These are phyloP conservation scores for Drosophila funebris DNA, from an alignment of 1,140 invertebrate genomes.

Conservation along the genomic window DNA sequence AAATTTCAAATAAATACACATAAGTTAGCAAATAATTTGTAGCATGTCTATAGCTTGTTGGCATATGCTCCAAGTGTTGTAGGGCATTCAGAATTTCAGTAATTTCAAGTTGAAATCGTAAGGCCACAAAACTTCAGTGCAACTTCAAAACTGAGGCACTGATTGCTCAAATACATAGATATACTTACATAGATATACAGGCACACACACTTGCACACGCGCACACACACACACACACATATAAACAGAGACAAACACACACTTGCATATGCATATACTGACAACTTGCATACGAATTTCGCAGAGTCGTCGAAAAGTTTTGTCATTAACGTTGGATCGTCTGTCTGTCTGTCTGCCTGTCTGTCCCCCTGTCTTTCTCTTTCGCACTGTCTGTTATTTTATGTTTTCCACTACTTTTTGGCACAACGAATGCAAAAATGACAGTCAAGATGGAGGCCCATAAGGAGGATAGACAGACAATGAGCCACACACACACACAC, in stretches of 20 bases:
- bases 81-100: constrained; percentile 30
- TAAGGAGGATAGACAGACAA: constrained; percentile 11
- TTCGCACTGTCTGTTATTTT: constrained; percentile 51
- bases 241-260: constrained; percentile 21
- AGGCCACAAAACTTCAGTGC: constrained; percentile 63
- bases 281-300: constrained; percentile 69
- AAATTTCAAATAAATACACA: background rate
- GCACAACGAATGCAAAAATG: constrained; percentile 68
- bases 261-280: constrained; percentile 26
- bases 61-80: background rate
- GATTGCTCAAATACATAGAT: constrained; percentile 65
- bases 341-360: constrained; percentile 14
- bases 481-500: constrained; percentile 40
- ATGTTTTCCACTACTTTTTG: constrained; percentile 65
- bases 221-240: background rate
- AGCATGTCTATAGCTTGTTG: background rate
- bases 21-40: background rate
- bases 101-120: constrained; percentile 53
- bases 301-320: constrained; percentile 74
- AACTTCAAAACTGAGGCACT: constrained; percentile 62
- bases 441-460: constrained; percentile 44
- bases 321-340: constrained; percentile 75
- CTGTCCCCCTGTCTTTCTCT: constrained; percentile 13
- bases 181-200: constrained; percentile 25
- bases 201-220: constrained; percentile 19